These are phyloP conservation scores for Drosophila tani DNA, from an alignment of 1,140 invertebrate species.

Conservation along the genomic window DNA sequence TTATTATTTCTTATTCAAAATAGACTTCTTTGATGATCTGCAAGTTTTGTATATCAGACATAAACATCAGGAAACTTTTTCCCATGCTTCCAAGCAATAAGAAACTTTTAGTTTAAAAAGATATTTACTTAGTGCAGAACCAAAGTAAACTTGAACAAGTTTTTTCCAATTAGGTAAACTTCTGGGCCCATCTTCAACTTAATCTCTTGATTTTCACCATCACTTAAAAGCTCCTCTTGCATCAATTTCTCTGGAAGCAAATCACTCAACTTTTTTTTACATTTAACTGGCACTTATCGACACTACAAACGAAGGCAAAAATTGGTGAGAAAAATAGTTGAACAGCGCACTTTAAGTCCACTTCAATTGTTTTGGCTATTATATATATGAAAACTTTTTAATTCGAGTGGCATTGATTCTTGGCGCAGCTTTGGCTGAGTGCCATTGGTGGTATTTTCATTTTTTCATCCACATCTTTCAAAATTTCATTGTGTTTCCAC, in stretches of 20 bases:
- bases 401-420: conserved; percentile 13
- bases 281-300: conserved; percentile 8
- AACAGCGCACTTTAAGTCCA: background rate
- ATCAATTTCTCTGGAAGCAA: background rate
- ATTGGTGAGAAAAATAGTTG: conserved; percentile 4
- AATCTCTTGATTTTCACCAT: background rate
- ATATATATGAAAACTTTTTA: conserved; percentile 6
- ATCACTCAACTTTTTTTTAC: conserved; percentile 4
- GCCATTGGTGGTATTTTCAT: background rate
- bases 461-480: background rate
- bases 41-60: too few relatives aligned
- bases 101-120: conserved; percentile 12
- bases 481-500: conserved; percentile 7
- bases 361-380: conserved; percentile 5
- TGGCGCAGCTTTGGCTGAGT: background rate
- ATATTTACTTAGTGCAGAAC: background rate
- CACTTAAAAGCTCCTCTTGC: background rate
- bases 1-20: background rate
- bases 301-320: background rate
- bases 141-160: conserved; percentile 17
- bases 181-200: conserved; percentile 1
- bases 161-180: conserved; percentile 19
- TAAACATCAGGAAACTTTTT: background rate
- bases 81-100: background rate
- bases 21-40: background rate